Evolutionary conservation across 2,113 vertebrate genomes (phyloP), one percentile per base, ranked within the genome.

Genomic region (Sclerurus mexicanus): DNA sequence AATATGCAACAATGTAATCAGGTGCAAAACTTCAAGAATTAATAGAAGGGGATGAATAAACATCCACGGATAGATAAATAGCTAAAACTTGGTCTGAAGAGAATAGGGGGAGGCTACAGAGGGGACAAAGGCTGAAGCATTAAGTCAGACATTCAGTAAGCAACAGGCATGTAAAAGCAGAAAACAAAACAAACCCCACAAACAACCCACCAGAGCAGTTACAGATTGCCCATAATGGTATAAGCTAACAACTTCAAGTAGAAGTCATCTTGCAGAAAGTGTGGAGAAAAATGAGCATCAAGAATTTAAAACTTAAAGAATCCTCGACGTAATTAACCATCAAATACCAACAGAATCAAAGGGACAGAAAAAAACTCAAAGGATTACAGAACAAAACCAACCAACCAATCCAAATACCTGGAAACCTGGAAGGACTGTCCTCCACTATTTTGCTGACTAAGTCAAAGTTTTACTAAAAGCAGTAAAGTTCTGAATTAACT

Each of bases 41-140:
- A 59, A 25, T 19, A 59, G 47, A 59, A 76, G 14, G 5, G 10
- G 25, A 71, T 42, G 4, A 82, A 59, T 40, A 89, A 63, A 76
- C 14, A 76, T 5, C 14, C 37, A n/a, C 20, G 16, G 91, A 60
- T 23, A n/a, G 23, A 63, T 19, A 82, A 72, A 60, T 23, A n/a
- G 23, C 59, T 19, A 82, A 72, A 86, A 69, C 8, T 37, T 67
- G 12, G 11, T 80, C 37, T 73, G 28, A 82, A 79, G 9, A 31
- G 52, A 83, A 35, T 0, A 60, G 28, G 0, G 0, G 27, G 25
- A 56, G 23, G 12, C 31, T 33, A 52, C 5, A 52, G 24, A 16
- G 59, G 11, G 11, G 22, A 35, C 3, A 9, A 74, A 35, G 30
- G 14, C 39, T 75, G 39, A 67, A 75, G 53, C 7, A 42, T 31